Conservation (phyloP, 1,140 invertebrate species). For the Piezodorus guildinii region DNA sequence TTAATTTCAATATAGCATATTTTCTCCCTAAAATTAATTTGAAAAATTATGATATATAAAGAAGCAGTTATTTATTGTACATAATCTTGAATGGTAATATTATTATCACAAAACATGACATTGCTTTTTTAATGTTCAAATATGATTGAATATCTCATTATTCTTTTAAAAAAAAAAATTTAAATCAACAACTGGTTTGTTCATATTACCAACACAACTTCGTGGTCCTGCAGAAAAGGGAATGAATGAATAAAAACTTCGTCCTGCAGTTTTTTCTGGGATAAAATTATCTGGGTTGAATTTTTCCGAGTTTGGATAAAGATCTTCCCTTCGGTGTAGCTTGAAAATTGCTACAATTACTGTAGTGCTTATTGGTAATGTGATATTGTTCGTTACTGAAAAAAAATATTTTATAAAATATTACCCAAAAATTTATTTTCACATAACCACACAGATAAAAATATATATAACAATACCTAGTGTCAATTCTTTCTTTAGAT, state of each 20-base stretch:
- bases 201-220: slow-evolving; percentile 60
- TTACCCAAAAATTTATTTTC: neutral
- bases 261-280: slow-evolving; percentile 55
- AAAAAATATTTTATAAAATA: too few relatives aligned
- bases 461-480: slow-evolving; percentile 39
- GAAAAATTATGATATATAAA: too few relatives aligned
- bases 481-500: slow-evolving; percentile 48
- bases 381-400: slow-evolving; percentile 40
- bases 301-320: slow-evolving; percentile 63
- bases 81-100: too few relatives aligned
- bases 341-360: slow-evolving; percentile 50
- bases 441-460: neutral
- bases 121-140: too few relatives aligned
- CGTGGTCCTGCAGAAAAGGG: slow-evolving; percentile 78
- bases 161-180: too few relatives aligned
- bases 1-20: slow-evolving; percentile 77
- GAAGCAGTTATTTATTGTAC: too few relatives aligned
- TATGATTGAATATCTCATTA: too few relatives aligned
- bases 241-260: slow-evolving; percentile 73
- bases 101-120: too few relatives aligned
- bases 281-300: slow-evolving; percentile 78
- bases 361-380: slow-evolving; percentile 51
- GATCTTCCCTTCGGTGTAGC: slow-evolving; percentile 54
- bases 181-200: too few relatives aligned
- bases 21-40: slow-evolving; percentile 50